Base-by-base conservation (phyloP, 2,113 vertebrate species). In the Passerina amoena region DNA sequence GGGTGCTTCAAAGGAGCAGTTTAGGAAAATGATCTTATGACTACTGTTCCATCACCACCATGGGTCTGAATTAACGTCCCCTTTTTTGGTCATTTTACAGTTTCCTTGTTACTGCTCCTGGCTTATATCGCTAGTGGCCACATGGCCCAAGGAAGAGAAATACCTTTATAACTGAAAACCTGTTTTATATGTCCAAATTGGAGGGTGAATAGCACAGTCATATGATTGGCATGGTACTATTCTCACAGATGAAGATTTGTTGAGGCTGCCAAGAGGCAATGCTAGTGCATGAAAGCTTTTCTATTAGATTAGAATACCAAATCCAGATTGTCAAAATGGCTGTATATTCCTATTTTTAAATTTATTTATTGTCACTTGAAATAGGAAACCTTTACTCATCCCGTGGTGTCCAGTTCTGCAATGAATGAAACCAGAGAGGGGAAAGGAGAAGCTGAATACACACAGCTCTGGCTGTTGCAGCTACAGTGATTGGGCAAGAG, bases 241-340 rank as follows among this genome's bases (percentile, higher is more conserved):
- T 93, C 44, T 89, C 61, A 76, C 61, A 94, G 77, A 85, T 17
- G 14, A 60, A 63, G 53, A 79, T 87, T 86, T 89, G 69, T 79
- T 92, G 93, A 82, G 61, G 57, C 40, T 89, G 81, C 50, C 66
- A 92, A 85, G 73, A 89, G 37, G 78, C 65, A 82, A 61, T 37
- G 25, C 87, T 75, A 96, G 69, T 38, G 69, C 57, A 64, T 87
- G 75, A 97, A 97, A 95, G 91, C 44, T 94, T 96, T 87, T 89
- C 45, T 91, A 89, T 91, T 95, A 89, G 63, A 92, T 92, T 94
- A 96, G 61, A 87, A 95, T 65, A 84, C 22, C 81, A 75, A 92
- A 82, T 72, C 57, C 54, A 68, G 73, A 65, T 38, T 65, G n/a
- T 64, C 57, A 95, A 92, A 91, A 76, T 79, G 75, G 23, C 45